These are phyloP conservation scores for Labeo catla DNA, from an alignment of 2,113 vertebrate genomes.

Conservation along the genomic window DNA sequence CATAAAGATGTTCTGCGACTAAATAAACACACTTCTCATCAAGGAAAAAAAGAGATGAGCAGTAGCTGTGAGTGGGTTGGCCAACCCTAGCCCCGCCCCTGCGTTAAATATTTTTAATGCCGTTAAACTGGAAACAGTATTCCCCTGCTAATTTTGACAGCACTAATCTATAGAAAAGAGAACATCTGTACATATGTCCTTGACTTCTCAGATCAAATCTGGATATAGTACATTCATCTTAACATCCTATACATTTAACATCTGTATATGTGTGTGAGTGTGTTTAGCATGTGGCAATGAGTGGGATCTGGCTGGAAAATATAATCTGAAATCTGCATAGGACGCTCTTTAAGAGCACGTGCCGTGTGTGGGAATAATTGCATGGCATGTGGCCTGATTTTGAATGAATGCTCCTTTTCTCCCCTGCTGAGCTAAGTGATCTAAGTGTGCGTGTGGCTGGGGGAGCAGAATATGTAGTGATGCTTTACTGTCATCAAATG, in stretches of 20 bases:
- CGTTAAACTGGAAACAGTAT: too few relatives aligned
- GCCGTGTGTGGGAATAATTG: conserved; percentile 47
- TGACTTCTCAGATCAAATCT: background rate
- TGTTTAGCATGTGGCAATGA: conserved; percentile 24
- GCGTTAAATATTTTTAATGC: too few relatives aligned
- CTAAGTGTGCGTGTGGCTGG: conserved; percentile 7
- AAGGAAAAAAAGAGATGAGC: too few relatives aligned
- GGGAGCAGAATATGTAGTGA: conserved; percentile 21
- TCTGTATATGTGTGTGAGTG: conserved; percentile 10
- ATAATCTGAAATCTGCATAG: conserved; percentile 19
- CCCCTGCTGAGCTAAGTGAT: conserved; percentile 9
- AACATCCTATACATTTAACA: background rate
- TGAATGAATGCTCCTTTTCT: conserved; percentile 43
- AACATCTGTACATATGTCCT: background rate
- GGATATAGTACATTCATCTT: conserved; percentile 4
- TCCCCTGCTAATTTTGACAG: too few relatives aligned
- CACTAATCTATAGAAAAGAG: background rate
- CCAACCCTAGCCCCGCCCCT: too few relatives aligned
- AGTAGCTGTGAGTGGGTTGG: too few relatives aligned
- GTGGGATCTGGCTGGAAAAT: background rate
- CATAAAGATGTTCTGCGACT: too few relatives aligned
- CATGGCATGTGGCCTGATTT: conserved; percentile 48
- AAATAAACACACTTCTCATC: too few relatives aligned
- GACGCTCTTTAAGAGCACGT: conserved; percentile 41
- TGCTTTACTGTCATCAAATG: conserved; percentile 28